A percentile compares a stretch with the other conserved stretches of the same genome.
These are phyloP conservation scores for Sebastes itinus DNA, from an alignment of 2,797 vertebrate species.

Conservation along the genomic window DNA sequence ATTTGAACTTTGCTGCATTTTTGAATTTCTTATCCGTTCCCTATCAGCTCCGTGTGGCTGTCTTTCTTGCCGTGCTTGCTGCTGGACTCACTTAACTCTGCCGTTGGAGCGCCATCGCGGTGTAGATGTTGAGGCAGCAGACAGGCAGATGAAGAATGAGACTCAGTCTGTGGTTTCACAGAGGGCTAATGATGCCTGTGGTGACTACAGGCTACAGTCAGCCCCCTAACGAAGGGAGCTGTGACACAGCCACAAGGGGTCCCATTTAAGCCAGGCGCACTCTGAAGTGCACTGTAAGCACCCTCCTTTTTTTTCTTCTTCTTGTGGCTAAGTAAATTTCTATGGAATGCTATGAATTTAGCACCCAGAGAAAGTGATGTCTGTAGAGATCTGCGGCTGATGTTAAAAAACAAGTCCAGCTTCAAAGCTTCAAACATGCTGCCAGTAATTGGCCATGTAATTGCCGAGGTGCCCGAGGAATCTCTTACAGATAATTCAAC, in stretches of 20 bases:
- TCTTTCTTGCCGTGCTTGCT: slow-evolving; percentile 46
- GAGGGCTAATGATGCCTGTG: slow-evolving; percentile 87
- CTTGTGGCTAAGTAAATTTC: slow-evolving; percentile 81
- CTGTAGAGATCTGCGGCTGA: slow-evolving; percentile 61
- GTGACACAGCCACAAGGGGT: slow-evolving; percentile 87
- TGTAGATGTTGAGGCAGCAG: slow-evolving; percentile 79
- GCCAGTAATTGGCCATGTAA: slow-evolving; percentile 76
- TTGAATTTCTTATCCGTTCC: slow-evolving; percentile 71
- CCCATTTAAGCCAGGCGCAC: slow-evolving; percentile 82
- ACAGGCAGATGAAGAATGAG: slow-evolving; percentile 88
- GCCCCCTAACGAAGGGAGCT: slow-evolving; percentile 87
- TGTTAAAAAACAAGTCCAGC: slow-evolving; percentile 72
- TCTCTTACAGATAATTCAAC: slow-evolving; percentile 50
- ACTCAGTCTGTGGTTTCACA: slow-evolving; percentile 84
- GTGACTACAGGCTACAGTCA: slow-evolving; percentile 85
- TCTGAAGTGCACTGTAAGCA: slow-evolving; percentile 86
- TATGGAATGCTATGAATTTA: slow-evolving; percentile 77
- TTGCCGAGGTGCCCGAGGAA: slow-evolving; percentile 52
- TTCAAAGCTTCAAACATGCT: slow-evolving; percentile 64
- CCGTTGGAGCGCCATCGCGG: slow-evolving; percentile 68
- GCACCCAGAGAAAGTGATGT: slow-evolving; percentile 70
- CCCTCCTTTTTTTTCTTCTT: slow-evolving; percentile 73
- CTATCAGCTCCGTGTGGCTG: slow-evolving; percentile 57
- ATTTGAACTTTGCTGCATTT: slow-evolving; percentile 81
- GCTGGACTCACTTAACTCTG: slow-evolving; percentile 73